Evolutionary conservation across 2,797 vertebrate genomes (phyloP).

Genomic region (Enoplosus armatus): DNA sequence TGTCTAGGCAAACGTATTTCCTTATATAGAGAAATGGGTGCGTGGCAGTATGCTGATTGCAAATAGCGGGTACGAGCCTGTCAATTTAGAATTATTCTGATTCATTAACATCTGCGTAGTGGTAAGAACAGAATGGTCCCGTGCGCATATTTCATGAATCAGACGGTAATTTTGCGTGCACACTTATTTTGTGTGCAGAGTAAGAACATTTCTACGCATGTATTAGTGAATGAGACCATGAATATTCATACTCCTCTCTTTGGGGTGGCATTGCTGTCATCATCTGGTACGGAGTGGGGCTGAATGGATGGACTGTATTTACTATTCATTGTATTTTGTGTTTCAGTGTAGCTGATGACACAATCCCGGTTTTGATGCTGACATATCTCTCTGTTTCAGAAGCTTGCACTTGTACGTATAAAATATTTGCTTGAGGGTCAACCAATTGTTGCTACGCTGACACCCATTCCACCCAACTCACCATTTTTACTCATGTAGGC

Average conservation of each 20-base stretch:
- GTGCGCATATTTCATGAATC: no score
- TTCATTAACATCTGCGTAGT: no score
- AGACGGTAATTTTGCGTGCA: no score
- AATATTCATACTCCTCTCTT: background rate
- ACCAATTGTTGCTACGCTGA: background rate
- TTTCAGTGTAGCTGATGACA: background rate
- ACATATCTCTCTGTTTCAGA: background rate
- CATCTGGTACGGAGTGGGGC: background rate
- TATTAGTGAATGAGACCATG: no score
- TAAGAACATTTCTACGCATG: no score
- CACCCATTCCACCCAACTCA: background rate
- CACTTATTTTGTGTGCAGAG: no score
- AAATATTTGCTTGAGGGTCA: background rate
- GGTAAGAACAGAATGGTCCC: no score
- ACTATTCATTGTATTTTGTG: slow-evolving; percentile 3
- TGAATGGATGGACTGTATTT: background rate
- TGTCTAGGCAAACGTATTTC: no score
- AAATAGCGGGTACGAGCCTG: no score
- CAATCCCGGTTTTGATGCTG: background rate
- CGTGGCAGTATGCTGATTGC: no score
- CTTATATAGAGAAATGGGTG: no score
- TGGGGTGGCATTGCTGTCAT: background rate
- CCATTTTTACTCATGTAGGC: background rate
- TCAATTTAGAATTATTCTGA: no score
- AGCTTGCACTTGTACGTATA: background rate